These are phyloP conservation scores for Tachysurus fulvidraco DNA, from an alignment of 2,113 vertebrate species.

Conservation along the genomic window DNA sequence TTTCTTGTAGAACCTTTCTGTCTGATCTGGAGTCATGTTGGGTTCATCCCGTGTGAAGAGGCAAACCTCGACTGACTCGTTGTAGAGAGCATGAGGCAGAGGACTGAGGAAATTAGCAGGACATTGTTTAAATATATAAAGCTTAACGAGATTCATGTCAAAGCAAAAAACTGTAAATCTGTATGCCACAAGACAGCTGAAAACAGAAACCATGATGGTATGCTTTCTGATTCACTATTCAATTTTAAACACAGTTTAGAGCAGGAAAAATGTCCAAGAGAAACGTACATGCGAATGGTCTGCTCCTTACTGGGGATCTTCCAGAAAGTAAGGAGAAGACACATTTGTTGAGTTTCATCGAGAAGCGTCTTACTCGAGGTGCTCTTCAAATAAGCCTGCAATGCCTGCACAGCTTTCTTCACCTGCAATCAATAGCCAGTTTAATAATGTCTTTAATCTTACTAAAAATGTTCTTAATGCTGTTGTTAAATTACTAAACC, in stretches of 20 bases:
- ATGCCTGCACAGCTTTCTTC: constrained; percentile 80
- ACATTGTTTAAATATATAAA: not conserved
- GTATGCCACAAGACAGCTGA: not conserved
- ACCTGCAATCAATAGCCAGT: constrained; percentile 68
- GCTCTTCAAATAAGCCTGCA: constrained; percentile 75
- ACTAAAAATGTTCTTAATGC: not conserved
- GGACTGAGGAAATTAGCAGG: constrained; percentile 66
- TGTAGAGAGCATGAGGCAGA: constrained; percentile 79
- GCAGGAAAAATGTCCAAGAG: not conserved
- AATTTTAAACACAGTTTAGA: not conserved
- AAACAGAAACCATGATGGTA: not conserved
- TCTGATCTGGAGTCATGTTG: constrained; percentile 83
- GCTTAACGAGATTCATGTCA: not conserved
- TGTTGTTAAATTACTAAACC: not conserved
- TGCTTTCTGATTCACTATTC: not conserved
- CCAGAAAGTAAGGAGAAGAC: constrained; percentile 84
- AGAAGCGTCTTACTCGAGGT: constrained; percentile 64
- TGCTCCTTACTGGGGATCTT: constrained; percentile 78
- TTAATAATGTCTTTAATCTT: not conserved
- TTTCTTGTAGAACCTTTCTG: constrained; percentile 82
- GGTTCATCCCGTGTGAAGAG: constrained; percentile 88
- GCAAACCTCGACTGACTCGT: constrained; percentile 82
- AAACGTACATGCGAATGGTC: constrained; percentile 80
- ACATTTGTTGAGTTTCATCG: constrained; percentile 75
- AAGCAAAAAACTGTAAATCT: not conserved